Percentiles rank a stretch among this genome's conserved stretches.
phyloP scores from a whole-genome alignment of 1,140 invertebrate genomes.

The Drosophila dunni region DNA sequence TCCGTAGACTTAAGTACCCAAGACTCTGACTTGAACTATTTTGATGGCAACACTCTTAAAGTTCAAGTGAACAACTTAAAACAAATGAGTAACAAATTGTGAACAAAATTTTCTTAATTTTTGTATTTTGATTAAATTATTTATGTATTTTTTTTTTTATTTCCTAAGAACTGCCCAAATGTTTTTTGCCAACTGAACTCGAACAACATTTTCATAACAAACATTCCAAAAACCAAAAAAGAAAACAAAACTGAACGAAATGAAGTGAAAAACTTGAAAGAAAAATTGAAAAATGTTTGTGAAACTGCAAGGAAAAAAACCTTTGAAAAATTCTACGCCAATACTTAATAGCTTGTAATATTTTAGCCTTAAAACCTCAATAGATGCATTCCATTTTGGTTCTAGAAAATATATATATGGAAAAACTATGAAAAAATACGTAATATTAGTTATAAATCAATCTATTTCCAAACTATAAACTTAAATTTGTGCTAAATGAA shows the following conservation, averaged over 20 bases:
- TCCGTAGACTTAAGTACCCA: conserved; percentile 34
- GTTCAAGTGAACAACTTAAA: conserved; percentile 20
- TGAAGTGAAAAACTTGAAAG: conserved; percentile 11
- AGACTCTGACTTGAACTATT: conserved; percentile 19
- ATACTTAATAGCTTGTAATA: conserved; percentile 80
- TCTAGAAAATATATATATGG: conserved; percentile 30
- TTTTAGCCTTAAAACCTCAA: conserved; percentile 46
- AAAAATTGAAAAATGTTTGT: neutral
- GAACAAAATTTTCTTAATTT: neutral
- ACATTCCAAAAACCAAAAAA: conserved; percentile 26
- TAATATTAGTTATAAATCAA: conserved; percentile 39
- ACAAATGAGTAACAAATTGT: neutral
- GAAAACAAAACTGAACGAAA: conserved; percentile 5
- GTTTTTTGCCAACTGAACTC: conserved; percentile 27
- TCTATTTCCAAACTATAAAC: conserved; percentile 30
- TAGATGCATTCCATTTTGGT: conserved; percentile 56
- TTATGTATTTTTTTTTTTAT: neutral
- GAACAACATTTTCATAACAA: neutral
- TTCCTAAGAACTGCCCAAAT: conserved; percentile 37
- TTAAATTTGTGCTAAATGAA: conserved; percentile 30
- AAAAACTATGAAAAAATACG: conserved; percentile 15
- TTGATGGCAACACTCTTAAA: neutral
- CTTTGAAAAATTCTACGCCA: conserved; percentile 63
- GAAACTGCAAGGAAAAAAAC: conserved; percentile 3
- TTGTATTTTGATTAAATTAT: conserved; percentile 15